Base-by-base conservation (phyloP, 2,113 vertebrate species). In the Pionites leucogaster region DNA sequence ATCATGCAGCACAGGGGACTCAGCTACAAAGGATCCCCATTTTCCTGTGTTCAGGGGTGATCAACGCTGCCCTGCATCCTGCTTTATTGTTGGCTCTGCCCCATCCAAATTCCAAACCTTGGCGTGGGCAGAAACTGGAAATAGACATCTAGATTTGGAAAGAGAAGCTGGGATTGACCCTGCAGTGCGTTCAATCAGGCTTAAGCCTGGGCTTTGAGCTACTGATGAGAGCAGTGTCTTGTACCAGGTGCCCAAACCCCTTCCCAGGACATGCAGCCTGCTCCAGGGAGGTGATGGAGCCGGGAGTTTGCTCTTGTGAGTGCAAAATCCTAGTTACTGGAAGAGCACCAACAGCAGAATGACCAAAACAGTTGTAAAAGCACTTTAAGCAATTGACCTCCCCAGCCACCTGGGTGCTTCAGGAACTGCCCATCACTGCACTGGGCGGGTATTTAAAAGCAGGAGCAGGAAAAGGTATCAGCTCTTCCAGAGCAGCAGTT, bases 301-400 rank as follows among this genome's bases (percentile, higher is more conserved):
- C 55, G 22, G 7, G 17, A 69, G 2, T n/a, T 74, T 69, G 24
- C 1, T 68, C 10, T 41, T 47, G 42, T 83, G 77, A 79, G 10
- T 55, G 29, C 19, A 74, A 77, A 60, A 83, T 29, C 39, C 6
- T 2, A 22, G 24, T 27, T 8, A 27, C 9, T 71, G 46, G 50
- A 63, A 28, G 4, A 83, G 39, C 15, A 59, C 9, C 41, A 53
- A 11, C 2, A 28, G 29, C 41, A 35, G 5, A 86, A 35, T 1
- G 4, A 24, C 14, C 46, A 71, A 52, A 63, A 0, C 4, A n/a
- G 11, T 71, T 84, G 78, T 53, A 22, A 59, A 86, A 82, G 14
- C 18, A 0, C 1, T 80, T 86, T 39, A 28, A 67, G 39, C 3
- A 24, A 31, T 12, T 0, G 0, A 6, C 16, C 79, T 88, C n/a